Evolutionary conservation across 2,888 invertebrate species (phyloP), one percentile per base, ranked within the genome.

Genomic region (Noctua fimbriata): DNA sequence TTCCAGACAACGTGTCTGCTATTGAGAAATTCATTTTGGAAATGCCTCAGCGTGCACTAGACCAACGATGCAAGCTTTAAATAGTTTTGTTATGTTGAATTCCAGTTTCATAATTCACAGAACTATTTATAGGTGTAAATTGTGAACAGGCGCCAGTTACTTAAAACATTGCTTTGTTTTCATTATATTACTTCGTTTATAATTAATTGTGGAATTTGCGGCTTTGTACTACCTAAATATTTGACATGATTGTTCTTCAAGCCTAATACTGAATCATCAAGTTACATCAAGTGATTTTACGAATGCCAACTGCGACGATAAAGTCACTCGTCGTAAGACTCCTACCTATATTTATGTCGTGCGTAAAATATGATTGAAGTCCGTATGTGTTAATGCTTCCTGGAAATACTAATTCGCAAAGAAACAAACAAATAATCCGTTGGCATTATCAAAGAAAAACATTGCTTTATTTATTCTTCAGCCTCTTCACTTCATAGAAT

Each of bases 141-240:
- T 63, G 49, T n/a, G 41, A 63, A 16, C 81, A 14, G 47, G 73
- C 47, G 47, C 18, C 73, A 73, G 24, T 66, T 41, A 41, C 16
- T 58, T 41, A 28, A 55, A 52, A 81, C 58, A 28, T 32, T 69
- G 67, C n/a, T 82, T 60, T 75, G 52, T 76, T 75, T 49, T 74
- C 60, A 52, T 52, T 60, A 2, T 16, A n/a, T 21, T 58, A 49
- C 16, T 66, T 67, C 18, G 16, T 58, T n/a, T 36, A 52, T 67
- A n/a, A 44, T 67, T 2, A 36, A 49, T 41, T 10, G 28, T 41
- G 44, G 18, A 66, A 73, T 58, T 73, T 82, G 75, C 75, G 82
- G 75, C 6, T 75, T 67, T 36, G 24, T 21, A 47, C 41, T 28
- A 66, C 21, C 21, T 55, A 41, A 72, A 16, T 81, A 49, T 73